Percentiles rank a stretch among this genome's conserved stretches.
Conservation (phyloP, 2,113 vertebrate genomes). For the Psilopsiagon aurifrons region DNA sequence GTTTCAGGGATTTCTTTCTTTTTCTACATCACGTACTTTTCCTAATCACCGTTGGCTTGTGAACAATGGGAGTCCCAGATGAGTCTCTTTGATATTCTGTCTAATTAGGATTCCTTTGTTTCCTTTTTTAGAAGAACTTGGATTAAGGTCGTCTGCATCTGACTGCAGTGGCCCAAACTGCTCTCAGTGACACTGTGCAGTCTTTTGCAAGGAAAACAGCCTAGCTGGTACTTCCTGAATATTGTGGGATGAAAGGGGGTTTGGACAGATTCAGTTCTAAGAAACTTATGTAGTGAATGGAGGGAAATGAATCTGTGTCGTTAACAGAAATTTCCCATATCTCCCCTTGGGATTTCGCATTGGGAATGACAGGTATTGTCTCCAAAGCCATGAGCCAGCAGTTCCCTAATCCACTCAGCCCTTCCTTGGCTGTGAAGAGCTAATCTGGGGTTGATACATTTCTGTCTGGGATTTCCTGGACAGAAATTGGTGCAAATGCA, state of each 20-base stretch:
- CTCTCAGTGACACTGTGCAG: neutral
- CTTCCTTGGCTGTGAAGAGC: neutral
- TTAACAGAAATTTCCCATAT: constrained; percentile 11
- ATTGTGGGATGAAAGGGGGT: neutral
- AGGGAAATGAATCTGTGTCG: neutral
- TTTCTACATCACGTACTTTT: neutral
- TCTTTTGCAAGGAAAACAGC: neutral
- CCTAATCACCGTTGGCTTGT: neutral
- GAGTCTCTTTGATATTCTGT: neutral
- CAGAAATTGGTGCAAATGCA: neutral
- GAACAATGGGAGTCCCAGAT: neutral
- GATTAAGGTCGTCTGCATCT: neutral
- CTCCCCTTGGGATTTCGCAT: neutral
- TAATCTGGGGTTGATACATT: neutral
- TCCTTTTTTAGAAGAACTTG: neutral
- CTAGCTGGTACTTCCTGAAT: neutral
- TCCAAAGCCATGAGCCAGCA: neutral
- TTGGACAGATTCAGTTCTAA: neutral
- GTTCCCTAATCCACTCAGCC: neutral
- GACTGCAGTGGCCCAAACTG: neutral
- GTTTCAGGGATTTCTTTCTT: neutral
- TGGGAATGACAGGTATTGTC: neutral
- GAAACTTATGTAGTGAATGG: neutral
- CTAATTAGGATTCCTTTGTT: neutral
- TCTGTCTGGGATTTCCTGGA: neutral